Conservation (phyloP, 2,113 vertebrate genomes). For the Craseonycteris thonglongyai region DNA sequence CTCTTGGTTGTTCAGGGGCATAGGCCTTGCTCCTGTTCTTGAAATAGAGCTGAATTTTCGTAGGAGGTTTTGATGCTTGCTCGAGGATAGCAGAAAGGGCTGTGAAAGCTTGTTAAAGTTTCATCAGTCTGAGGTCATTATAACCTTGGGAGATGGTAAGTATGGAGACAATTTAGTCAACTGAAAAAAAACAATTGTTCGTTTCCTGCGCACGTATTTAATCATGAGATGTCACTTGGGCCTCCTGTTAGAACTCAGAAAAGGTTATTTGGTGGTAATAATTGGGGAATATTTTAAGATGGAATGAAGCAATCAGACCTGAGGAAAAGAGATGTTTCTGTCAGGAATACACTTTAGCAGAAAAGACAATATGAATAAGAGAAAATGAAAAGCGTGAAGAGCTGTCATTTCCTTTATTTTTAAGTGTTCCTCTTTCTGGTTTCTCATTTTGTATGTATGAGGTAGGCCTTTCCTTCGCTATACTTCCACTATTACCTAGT, state of each 20-base stretch:
- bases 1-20: not conserved
- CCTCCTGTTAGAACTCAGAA: slow-evolving; percentile 2
- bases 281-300: slow-evolving; percentile 25
- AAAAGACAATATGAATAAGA: not conserved
- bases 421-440: not conserved
- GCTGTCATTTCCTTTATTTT: not conserved
- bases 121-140: not conserved
- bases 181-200: slow-evolving; percentile 18
- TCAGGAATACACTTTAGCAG: not conserved
- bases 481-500: slow-evolving; percentile 5
- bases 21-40: not conserved
- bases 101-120: not conserved
- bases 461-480: not conserved
- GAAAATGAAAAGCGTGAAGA: slow-evolving; percentile 8
- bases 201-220: not conserved
- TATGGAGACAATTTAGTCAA: not conserved
- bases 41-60: not conserved
- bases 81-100: not conserved
- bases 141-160: not conserved
- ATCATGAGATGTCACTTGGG: not conserved
- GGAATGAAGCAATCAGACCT: not conserved
- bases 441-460: not conserved
- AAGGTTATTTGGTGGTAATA: slow-evolving; percentile 18
- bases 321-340: not conserved
- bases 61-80: not conserved